phyloP scores from a whole-genome alignment of 2,888 invertebrate genomes.

The Linyphia triangularis region DNA sequence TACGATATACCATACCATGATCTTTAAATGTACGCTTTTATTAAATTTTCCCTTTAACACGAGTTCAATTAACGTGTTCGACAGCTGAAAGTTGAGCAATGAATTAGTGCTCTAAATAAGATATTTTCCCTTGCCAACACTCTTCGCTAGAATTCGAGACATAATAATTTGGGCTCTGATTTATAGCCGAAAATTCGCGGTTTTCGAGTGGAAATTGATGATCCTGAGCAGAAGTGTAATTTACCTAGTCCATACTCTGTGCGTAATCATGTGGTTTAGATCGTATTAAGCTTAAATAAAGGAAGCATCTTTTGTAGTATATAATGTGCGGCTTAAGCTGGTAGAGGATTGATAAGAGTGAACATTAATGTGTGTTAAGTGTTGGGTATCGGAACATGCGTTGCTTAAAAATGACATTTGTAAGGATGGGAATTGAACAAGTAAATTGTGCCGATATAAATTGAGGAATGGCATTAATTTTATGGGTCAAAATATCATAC shows the following conservation, averaged over 20 bases:
- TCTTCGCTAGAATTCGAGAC: conserved; percentile 64
- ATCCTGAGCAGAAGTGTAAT: conserved; percentile 42
- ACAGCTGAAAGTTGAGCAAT: conserved; percentile 42
- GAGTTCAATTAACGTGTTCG: conserved; percentile 52
- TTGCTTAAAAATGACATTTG: too few relatives aligned
- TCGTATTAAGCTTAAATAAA: conserved; percentile 50
- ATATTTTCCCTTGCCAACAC: conserved; percentile 36
- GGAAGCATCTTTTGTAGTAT: conserved; percentile 17
- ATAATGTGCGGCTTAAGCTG: conserved; percentile 20
- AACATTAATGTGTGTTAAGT: too few relatives aligned
- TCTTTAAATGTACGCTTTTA: too few relatives aligned
- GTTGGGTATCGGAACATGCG: too few relatives aligned
- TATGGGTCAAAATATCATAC: too few relatives aligned
- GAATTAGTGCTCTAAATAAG: conserved; percentile 59
- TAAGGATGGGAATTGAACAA: too few relatives aligned
- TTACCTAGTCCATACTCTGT: conserved; percentile 18
- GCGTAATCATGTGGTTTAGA: conserved; percentile 60
- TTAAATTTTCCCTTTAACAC: not conserved
- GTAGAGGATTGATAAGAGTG: conserved; percentile 13
- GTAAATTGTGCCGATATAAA: too few relatives aligned
- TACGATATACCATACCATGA: too few relatives aligned
- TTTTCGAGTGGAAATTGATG: conserved; percentile 59
- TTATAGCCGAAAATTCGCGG: conserved; percentile 54
- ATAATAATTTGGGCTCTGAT: conserved; percentile 64
- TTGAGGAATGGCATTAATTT: too few relatives aligned